These are phyloP conservation scores for Luperina nickerlii DNA, from an alignment of 2,888 invertebrate genomes.

Conservation along the genomic window DNA sequence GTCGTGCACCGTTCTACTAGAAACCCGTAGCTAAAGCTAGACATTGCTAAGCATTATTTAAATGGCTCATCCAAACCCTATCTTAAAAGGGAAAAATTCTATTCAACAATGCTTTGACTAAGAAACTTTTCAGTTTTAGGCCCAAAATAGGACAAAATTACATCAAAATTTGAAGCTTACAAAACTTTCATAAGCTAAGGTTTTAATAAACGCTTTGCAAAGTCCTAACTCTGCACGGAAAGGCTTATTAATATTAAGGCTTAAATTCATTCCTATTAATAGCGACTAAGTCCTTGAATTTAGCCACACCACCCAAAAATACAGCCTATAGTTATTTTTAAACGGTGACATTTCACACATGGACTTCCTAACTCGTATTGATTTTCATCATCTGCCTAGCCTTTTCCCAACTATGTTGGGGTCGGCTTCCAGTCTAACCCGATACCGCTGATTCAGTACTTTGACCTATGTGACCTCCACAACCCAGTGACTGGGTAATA, in stretches of 20 bases:
- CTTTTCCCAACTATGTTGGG: background rate
- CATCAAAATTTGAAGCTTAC: background rate
- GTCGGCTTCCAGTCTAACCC: background rate
- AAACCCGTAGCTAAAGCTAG: background rate
- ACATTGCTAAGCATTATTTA: background rate
- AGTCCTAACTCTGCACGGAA: background rate
- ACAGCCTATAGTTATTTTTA: slow-evolving; percentile 20
- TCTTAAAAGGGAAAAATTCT: background rate
- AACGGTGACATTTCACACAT: slow-evolving; percentile 35
- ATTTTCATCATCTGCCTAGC: background rate
- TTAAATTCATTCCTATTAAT: slow-evolving; percentile 2
- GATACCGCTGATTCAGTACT: background rate
- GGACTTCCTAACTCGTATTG: slow-evolving; percentile 3
- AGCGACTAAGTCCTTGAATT: slow-evolving; percentile 6
- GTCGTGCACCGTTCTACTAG: too few species aligned
- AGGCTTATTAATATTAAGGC: background rate
- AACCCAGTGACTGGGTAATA: background rate
- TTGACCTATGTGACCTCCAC: background rate
- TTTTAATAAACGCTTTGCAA: background rate
- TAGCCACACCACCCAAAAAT: slow-evolving; percentile 24
- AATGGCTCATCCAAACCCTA: background rate
- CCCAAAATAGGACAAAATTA: slow-evolving; percentile 2
- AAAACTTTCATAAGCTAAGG: background rate
- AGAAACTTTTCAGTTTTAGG: background rate
- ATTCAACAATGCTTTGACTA: background rate